These are phyloP conservation scores for Drosophila nr. fundita DNA, from an alignment of 2,888 invertebrate species.

Conservation along the genomic window DNA sequence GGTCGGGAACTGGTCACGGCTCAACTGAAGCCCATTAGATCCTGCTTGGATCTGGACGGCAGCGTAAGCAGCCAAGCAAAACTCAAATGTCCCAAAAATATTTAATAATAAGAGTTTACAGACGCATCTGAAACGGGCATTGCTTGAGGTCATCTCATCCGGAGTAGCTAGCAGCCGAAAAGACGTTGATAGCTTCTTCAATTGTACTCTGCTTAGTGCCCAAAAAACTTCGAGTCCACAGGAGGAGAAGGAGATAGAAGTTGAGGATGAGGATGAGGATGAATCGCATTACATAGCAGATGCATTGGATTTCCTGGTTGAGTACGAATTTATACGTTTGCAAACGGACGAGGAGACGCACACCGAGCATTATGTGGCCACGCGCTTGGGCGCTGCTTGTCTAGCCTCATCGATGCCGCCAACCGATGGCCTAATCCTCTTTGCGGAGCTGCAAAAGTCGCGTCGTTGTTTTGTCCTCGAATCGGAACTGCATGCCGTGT, in stretches of 20 bases:
- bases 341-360: conserved; percentile 86
- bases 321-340: conserved; percentile 92
- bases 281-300: conserved; percentile 84
- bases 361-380: conserved; percentile 88
- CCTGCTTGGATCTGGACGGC: conserved; percentile 91
- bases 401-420: conserved; percentile 97
- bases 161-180: conserved; percentile 90
- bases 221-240: conserved; percentile 58
- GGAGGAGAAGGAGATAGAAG: not conserved
- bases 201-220: conserved; percentile 89
- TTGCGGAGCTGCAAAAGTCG: conserved; percentile 95
- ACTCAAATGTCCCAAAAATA: accelerated
- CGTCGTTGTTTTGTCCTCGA: conserved; percentile 95
- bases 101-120: conserved; percentile 31
- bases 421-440: conserved; percentile 94
- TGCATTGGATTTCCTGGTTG: conserved; percentile 89
- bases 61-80: conserved; percentile 72
- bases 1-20: conserved; percentile 90
- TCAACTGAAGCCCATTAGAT: conserved; percentile 90
- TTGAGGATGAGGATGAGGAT: conserved; percentile 28
- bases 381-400: conserved; percentile 96
- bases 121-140: conserved; percentile 89
- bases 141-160: conserved; percentile 94
- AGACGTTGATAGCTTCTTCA: conserved; percentile 91
- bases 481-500: conserved; percentile 97